phyloP scores from a whole-genome alignment of 1,140 invertebrate species.

The Drosophila guanche region DNA sequence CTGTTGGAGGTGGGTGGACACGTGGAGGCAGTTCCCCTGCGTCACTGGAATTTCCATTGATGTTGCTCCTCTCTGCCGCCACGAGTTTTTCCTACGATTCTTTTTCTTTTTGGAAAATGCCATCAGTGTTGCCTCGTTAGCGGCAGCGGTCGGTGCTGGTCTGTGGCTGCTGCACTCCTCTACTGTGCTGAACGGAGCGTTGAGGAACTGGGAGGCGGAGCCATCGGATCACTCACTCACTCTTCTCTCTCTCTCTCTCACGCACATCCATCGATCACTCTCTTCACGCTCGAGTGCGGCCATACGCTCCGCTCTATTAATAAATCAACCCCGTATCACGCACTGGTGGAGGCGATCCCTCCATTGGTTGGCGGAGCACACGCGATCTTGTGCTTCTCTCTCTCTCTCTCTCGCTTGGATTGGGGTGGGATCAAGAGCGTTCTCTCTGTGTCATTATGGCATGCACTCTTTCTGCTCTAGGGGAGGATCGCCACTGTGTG shows the following conservation, averaged over 20 bases:
- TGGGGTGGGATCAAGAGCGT: no score
- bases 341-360: not conserved
- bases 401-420: no score
- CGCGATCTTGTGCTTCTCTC: no score
- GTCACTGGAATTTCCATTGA: slow-evolving; percentile 47
- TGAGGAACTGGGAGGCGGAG: slow-evolving; percentile 12
- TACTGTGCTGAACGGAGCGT: slow-evolving; percentile 14
- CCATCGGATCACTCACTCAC: slow-evolving; percentile 19
- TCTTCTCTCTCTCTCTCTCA: slow-evolving; percentile 1
- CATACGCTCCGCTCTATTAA: slow-evolving; percentile 58
- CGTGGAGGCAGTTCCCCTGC: slow-evolving; percentile 34
- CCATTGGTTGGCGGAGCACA: no score
- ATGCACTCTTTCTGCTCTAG: no score
- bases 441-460: no score
- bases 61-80: not conserved
- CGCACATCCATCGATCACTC: not conserved
- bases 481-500: no score
- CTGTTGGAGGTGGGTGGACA: no score
- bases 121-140: slow-evolving; percentile 60
- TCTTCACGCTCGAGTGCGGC: slow-evolving; percentile 35
- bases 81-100: not conserved
- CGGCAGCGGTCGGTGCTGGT: slow-evolving; percentile 26
- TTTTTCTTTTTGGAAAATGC: not conserved
- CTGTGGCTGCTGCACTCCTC: no score
- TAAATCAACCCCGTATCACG: slow-evolving; percentile 56